phyloP scores from a whole-genome alignment of 2,113 vertebrate species.

The Nymphicus hollandicus region DNA sequence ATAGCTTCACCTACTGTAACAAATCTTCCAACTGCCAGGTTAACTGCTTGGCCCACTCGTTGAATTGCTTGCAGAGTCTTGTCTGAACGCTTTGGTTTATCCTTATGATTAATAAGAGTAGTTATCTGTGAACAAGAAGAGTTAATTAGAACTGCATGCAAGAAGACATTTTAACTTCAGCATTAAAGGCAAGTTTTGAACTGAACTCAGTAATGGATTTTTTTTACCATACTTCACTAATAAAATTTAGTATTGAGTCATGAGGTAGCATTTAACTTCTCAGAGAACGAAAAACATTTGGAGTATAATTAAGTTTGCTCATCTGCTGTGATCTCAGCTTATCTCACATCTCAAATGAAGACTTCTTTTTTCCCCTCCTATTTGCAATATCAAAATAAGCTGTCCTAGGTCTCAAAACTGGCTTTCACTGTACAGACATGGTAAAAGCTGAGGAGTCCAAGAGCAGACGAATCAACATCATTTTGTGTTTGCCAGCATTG shows the following conservation, averaged over 20 bases:
- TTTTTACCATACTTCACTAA: background rate
- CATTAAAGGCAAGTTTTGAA: background rate
- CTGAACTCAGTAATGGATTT: background rate
- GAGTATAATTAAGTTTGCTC: background rate
- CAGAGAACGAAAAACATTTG: background rate
- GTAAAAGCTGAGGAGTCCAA: background rate
- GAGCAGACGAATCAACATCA: background rate
- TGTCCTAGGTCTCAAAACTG: background rate
- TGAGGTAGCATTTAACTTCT: background rate
- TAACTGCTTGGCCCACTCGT: constrained; percentile 92
- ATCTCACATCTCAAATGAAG: background rate
- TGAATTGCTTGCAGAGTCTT: constrained; percentile 93
- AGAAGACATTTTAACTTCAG: background rate
- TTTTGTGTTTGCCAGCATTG: background rate
- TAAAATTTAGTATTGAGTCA: background rate
- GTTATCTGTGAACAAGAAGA: constrained; percentile 85
- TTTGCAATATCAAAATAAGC: background rate
- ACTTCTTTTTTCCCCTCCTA: background rate
- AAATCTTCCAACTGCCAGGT: constrained; percentile 91
- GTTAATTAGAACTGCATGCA: constrained; percentile 1
- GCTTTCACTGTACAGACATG: background rate
- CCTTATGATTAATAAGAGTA: constrained; percentile 97
- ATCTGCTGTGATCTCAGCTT: background rate
- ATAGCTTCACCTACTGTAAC: constrained; percentile 96
- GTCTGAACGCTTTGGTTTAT: constrained; percentile 94